Evolutionary conservation across 2,888 invertebrate genomes (phyloP), one percentile per base, ranked within the genome.

Genomic region (Xestia sexstrigata): DNA sequence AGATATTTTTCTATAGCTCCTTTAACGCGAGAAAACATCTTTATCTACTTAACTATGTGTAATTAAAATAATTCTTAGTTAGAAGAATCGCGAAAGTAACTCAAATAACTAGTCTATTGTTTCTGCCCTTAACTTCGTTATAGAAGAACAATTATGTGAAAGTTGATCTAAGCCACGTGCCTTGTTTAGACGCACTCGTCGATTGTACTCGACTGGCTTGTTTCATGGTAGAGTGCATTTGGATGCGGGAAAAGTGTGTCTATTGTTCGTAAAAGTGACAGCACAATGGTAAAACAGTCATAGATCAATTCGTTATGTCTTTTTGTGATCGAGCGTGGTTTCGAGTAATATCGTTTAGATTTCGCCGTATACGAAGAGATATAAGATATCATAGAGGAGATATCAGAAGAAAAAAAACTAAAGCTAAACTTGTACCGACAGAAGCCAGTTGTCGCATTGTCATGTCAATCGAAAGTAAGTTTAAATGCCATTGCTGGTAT

Each of bases 191-290:
- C 76, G 78, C 62, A 83, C 83, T 81, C 79, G 82, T 42, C 52
- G 20, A 75, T 81, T 76, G 85, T 85, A 82, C 71, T 85, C 58
- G 76, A 81, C 69, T 71, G 82, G 65, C 76, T 85, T 81, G 82
- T 81, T 72, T 85, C 76, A 83, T 60, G 85, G 85, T 85, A 70
- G 71, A 85, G 76, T 82, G 72, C 62, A 72, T 82, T 81, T 84
- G 52, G 76, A 62, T 70, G 74, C n/a, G 76, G 71, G 82, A 71
- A 83, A 85, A 85, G 76, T 69, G 84, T 58, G 55, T n/a, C 85
- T 81, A 85, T 83, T 83, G 82, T 84, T 83, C 72, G 68, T 66
- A 76, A 74, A 70, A 82, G 77, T 2, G 68, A 60, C 60, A 73
- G 45, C 39, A 73, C 73, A 85, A 85, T 81, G 60, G 72, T 65